These are phyloP conservation scores for Ceratina japonica DNA, from an alignment of 1,140 invertebrate species.

Conservation along the genomic window DNA sequence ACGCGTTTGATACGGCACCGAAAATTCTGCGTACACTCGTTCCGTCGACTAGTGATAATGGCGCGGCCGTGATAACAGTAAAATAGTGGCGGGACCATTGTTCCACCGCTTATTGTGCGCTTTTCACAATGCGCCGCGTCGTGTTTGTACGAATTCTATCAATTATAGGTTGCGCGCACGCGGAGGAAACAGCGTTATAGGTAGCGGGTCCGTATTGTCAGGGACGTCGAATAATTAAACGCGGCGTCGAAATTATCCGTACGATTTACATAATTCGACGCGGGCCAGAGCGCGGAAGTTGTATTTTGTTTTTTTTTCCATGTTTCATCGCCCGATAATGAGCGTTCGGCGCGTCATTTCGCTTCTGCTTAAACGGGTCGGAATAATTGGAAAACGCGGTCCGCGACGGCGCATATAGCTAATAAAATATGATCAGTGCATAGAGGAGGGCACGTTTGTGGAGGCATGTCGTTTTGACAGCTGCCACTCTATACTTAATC, in stretches of 20 bases:
- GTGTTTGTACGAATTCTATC: background rate
- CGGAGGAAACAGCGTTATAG: too few species aligned
- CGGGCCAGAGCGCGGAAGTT: too few species aligned
- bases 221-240: background rate
- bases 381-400: too few species aligned
- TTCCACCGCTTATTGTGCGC: background rate
- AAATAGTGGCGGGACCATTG: background rate
- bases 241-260: background rate
- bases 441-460: background rate
- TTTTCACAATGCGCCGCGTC: too few species aligned
- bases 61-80: background rate
- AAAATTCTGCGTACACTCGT: background rate
- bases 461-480: conserved; percentile 56
- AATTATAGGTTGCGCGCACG: background rate
- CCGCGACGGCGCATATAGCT: background rate
- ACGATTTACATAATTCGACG: background rate
- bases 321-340: too few species aligned
- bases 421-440: background rate
- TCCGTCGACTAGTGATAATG: background rate
- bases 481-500: conserved; percentile 59
- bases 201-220: background rate
- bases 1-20: conserved; percentile 8
- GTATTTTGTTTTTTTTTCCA: too few species aligned
- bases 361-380: too few species aligned
- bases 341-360: too few species aligned